A percentile compares a stretch with the other conserved stretches of the same genome.
Evolutionary conservation across 2,113 vertebrate species (phyloP).

Genomic region (Danionella cerebrum): DNA sequence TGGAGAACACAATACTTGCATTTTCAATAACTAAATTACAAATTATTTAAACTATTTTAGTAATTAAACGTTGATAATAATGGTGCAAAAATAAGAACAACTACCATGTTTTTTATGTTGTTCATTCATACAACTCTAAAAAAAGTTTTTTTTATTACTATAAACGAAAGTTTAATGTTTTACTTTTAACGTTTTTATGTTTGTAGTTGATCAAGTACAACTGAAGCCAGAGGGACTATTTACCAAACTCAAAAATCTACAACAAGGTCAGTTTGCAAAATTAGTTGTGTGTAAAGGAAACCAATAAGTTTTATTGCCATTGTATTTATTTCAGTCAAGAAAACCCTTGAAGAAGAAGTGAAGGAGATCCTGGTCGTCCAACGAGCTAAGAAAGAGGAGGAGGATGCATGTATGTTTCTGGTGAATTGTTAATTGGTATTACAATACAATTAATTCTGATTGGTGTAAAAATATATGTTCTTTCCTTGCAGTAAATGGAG

Average conservation of each 20-base stretch:
- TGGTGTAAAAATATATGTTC: not conserved
- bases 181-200: not conserved
- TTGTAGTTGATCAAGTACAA: slow-evolving; percentile 6
- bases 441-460: not conserved
- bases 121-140: too few relatives aligned
- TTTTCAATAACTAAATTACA: too few relatives aligned
- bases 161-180: not conserved
- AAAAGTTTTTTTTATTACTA: too few relatives aligned
- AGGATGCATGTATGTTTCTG: slow-evolving; percentile 49
- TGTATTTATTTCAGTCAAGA: slow-evolving; percentile 35
- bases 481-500: slow-evolving; percentile 46
- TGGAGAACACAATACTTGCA: not conserved
- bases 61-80: not conserved
- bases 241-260: slow-evolving; percentile 30
- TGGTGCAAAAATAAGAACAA: not conserved
- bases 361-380: slow-evolving; percentile 7
- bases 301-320: not conserved
- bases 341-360: slow-evolving; percentile 42
- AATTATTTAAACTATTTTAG: not conserved
- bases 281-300: not conserved
- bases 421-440: not conserved
- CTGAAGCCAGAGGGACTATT: slow-evolving; percentile 29
- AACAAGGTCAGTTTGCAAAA: slow-evolving; percentile 27
- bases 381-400: slow-evolving; percentile 39
- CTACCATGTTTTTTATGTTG: too few relatives aligned